Conservation (phyloP, 2,113 vertebrate genomes). For the Typhlomys cinereus region DNA sequence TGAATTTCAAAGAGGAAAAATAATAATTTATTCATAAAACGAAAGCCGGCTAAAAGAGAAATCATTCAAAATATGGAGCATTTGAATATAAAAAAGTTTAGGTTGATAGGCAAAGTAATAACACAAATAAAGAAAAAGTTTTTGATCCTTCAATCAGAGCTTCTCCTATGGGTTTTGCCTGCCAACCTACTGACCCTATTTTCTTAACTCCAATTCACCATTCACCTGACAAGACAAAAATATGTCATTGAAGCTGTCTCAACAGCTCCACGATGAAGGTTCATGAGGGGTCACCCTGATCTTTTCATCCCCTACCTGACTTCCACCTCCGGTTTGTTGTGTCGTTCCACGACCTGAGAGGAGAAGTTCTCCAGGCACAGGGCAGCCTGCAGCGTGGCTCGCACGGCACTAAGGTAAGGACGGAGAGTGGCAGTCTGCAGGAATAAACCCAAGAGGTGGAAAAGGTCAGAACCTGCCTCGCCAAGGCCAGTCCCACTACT, state of each 20-base stretch:
- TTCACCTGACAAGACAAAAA: conserved; percentile 18
- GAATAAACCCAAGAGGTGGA: not conserved
- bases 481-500: not conserved
- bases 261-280: not conserved
- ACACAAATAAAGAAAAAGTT: not conserved
- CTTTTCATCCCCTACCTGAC: conserved; percentile 89
- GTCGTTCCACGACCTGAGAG: conserved; percentile 97
- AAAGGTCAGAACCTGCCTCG: conserved; percentile 23
- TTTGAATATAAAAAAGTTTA: not conserved
- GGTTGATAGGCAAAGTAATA: not conserved
- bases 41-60: not conserved
- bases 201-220: conserved; percentile 24
- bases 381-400: conserved; percentile 97
- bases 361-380: conserved; percentile 99
- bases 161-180: conserved; percentile 15
- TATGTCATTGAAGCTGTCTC: not conserved
- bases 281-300: not conserved
- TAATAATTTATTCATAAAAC: not conserved
- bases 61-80: not conserved
- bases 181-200: conserved; percentile 50
- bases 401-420: conserved; percentile 97
- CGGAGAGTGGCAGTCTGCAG: conserved; percentile 95
- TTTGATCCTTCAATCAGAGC: not conserved
- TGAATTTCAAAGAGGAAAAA: not conserved
- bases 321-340: conserved; percentile 99